These are phyloP conservation scores for Clarias pachynema DNA, from an alignment of 2,797 vertebrate species.

Conservation along the genomic window DNA sequence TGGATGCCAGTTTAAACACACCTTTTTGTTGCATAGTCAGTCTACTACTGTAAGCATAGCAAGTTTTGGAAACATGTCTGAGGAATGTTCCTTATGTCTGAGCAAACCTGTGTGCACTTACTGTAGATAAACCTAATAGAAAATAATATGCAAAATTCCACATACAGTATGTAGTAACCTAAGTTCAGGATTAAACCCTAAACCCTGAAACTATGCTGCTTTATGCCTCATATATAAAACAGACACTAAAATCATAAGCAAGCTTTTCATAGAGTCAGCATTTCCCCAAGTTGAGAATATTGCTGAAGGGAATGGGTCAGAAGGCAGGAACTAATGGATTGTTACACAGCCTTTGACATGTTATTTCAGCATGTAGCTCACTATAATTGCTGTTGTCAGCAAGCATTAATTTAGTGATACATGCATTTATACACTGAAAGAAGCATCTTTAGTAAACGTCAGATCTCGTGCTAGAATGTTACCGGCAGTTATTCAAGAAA, in stretches of 20 bases:
- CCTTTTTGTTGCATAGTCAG: neutral
- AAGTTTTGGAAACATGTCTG: neutral
- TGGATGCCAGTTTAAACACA: neutral
- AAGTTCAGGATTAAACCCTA: neutral
- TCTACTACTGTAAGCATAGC: neutral
- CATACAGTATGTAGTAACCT: neutral
- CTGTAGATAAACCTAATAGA: neutral
- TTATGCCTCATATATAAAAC: neutral
- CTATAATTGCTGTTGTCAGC: conserved; percentile 93
- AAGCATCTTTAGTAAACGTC: conserved; percentile 89
- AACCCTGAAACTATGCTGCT: neutral
- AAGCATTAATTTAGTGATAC: conserved; percentile 92
- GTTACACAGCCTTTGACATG: conserved; percentile 95
- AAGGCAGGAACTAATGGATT: conserved; percentile 85
- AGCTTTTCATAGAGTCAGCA: conserved; percentile 72
- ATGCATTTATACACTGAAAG: conserved; percentile 87
- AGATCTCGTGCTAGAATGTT: conserved; percentile 84
- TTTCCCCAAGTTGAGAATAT: conserved; percentile 72
- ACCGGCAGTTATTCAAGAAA: conserved; percentile 80
- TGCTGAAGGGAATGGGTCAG: conserved; percentile 84
- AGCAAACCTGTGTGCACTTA: neutral
- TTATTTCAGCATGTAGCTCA: conserved; percentile 90
- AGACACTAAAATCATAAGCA: neutral
- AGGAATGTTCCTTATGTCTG: too few relatives aligned
- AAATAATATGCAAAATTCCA: neutral